Base-by-base conservation (phyloP, 2,797 vertebrate species). In the Ispidina lecontei region DNA sequence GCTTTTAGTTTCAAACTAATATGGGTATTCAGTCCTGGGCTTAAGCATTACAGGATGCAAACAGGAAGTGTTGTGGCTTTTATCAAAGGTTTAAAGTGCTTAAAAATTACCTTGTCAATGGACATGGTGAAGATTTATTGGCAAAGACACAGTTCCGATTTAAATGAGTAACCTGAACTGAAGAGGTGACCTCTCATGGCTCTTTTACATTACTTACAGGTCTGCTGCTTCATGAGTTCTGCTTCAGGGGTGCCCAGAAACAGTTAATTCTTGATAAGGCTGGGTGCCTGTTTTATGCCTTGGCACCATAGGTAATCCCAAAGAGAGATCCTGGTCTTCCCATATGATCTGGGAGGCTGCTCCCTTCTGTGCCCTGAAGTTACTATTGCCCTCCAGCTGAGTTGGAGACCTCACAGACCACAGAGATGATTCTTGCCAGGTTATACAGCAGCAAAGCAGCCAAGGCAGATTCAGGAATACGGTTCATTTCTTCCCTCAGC, bases 401-500 rank as follows among this genome's bases (percentile, higher is more conserved):
- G 7, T 4, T 82, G 54, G 51, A 87, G 29, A 29, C 37, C 0
- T 3, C 29, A 19, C 7, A 58, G 51, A 65, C 1, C 0, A 4
- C 59, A 78, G 51, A 0, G 0, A n/a, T 86, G 70, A 69, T 10
- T 35, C 72, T 68, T 79, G 29, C 5, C 41, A 83, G 52, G 18
- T 79, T 56, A 52, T 17, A 19, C 74, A 73, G 68, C 31, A 82
- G 71, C 5, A 15, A 43, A 90, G 33, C 20, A 88, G 68, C 37
- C 75, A 84, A 75, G 46, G 43, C 1, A 0, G 16, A 46, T 72
- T 78, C 59, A 56, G 60, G 29, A 93, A 67, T 26, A 60, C 44
- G 64, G 68, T 60, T 95, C 86, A 90, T 84, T 91, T 79, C 71
- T 95, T 93, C 90, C 89, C 71, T 69, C 56, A 82, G 41, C 64